Evolutionary conservation across 2,888 invertebrate genomes (phyloP), one percentile per base, ranked within the genome.

Genomic region (Troglohyphantes excavatus): DNA sequence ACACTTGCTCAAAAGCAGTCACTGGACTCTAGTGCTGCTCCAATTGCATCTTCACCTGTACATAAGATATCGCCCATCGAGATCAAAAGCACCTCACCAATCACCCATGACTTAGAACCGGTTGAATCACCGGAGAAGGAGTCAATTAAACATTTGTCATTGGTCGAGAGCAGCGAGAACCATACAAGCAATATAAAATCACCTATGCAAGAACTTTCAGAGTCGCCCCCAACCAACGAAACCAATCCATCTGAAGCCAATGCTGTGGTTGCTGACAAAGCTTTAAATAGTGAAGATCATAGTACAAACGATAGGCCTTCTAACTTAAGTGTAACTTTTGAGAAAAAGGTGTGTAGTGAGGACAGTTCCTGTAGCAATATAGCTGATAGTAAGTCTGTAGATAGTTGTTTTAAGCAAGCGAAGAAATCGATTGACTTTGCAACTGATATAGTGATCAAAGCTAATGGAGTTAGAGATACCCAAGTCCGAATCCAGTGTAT

Each of bases 291-390:
- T 29, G 59, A 70, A 6, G 59, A 70, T 33, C 33, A 70, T 59
- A 82, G 61, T 82, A 82, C 72, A 70, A 70, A 70, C 23, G 39
- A 70, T 70, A 39, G 59, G 59, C 61, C 70, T 70, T 43, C 78
- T 11, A 33, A 78, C 63, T 65, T 63, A 63, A 78, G 39, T 65
- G 27, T 13, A 39, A 46, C 43, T 67, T 27, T 39, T 43, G 68
- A 82, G 11, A 27, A 61, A 70, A 70, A 21, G 29, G 68, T 59
- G 39, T 70, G 39, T 82, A 70, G 70, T 39, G 9, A 13, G 59
- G 29, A 17, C 59, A 70, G 68, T 82, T 82, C 82, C 70, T 82
- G 59, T 70, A 78, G 39, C 26, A 65, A 65, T 19, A 26, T 65
- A 65, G 70, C 23, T 19, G 19, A 19, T 81, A 81, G 68, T 33